A percentile compares a stretch with the other conserved stretches of the same genome.
phyloP scores from a whole-genome alignment of 2,888 invertebrate species.

The Baronia brevicornis region DNA sequence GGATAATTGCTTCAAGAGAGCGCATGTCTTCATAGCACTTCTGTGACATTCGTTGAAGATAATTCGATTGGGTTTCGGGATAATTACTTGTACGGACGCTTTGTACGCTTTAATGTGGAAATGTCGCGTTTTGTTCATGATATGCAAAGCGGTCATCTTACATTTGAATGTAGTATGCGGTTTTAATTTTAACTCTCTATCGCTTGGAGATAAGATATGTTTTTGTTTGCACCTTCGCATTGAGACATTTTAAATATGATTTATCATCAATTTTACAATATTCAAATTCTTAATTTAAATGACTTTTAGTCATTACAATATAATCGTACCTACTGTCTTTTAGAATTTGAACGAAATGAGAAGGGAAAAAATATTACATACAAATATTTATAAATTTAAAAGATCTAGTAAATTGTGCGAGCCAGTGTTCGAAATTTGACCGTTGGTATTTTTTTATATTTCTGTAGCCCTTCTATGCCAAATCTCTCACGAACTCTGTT shows the following conservation, averaged over 20 bases:
- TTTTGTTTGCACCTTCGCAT: constrained; percentile 3
- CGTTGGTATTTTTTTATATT: too few relatives aligned
- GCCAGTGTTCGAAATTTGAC: too few relatives aligned
- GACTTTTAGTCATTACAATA: constrained; percentile 1
- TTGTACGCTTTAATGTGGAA: constrained; percentile 29
- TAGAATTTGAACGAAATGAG: too few relatives aligned
- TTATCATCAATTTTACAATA: too few relatives aligned
- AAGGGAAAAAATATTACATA: too few relatives aligned
- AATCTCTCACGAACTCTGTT: too few relatives aligned
- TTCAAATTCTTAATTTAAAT: constrained; percentile 9
- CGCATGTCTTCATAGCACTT: constrained; percentile 56
- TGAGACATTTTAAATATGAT: constrained; percentile 3
- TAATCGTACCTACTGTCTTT: too few relatives aligned
- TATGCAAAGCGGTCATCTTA: constrained; percentile 24
- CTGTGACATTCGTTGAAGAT: constrained; percentile 50
- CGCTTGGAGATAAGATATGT: constrained; percentile 7
- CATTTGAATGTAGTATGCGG: constrained; percentile 12
- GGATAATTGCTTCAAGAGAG: constrained; percentile 55
- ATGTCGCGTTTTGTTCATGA: constrained; percentile 22
- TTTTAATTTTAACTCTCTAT: constrained; percentile 8
- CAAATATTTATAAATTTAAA: too few relatives aligned
- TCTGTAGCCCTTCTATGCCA: too few relatives aligned
- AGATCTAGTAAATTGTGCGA: too few relatives aligned
- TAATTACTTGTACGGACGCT: constrained; percentile 41
- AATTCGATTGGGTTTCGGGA: constrained; percentile 61